Evolutionary conservation across 2,888 invertebrate species (phyloP).

Genomic region (Nymphalis urticae): DNA sequence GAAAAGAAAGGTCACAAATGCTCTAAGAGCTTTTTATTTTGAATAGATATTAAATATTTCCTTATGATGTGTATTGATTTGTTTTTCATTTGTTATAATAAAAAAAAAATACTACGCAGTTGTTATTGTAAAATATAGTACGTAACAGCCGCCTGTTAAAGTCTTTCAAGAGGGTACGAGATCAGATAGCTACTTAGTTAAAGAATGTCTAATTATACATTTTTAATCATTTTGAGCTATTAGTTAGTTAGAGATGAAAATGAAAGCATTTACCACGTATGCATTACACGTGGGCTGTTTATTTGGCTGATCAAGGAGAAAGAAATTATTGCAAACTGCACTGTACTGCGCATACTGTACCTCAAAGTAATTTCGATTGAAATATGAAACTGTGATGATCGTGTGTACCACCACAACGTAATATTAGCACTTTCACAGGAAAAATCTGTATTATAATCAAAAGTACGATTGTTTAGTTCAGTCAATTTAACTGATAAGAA

Average conservation of each 20-base stretch:
- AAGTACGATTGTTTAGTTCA: conserved; percentile 48
- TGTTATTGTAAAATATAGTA: conserved; percentile 6
- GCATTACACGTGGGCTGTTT: conserved; percentile 55
- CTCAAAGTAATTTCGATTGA: conserved; percentile 65
- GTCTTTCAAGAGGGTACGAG: background rate
- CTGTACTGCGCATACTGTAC: conserved; percentile 53
- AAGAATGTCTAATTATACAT: background rate
- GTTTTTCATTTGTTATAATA: background rate
- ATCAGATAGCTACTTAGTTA: conserved; percentile 1
- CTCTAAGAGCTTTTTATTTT: background rate
- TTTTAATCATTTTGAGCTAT: background rate
- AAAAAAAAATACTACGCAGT: conserved; percentile 15
- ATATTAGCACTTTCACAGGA: conserved; percentile 64
- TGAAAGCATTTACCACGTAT: conserved; percentile 45
- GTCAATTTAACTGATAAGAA: conserved; percentile 48
- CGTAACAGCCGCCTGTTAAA: conserved; percentile 5
- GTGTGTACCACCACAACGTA: conserved; percentile 51
- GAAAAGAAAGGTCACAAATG: too few species aligned
- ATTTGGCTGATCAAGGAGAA: conserved; percentile 44
- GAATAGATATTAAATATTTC: background rate
- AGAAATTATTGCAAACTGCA: conserved; percentile 50
- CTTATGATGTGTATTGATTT: background rate
- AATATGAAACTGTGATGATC: conserved; percentile 55
- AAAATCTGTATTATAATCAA: conserved; percentile 43
- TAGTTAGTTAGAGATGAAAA: background rate